phyloP scores from a whole-genome alignment of 2,797 vertebrate species.

The Acridotheres tristis region DNA sequence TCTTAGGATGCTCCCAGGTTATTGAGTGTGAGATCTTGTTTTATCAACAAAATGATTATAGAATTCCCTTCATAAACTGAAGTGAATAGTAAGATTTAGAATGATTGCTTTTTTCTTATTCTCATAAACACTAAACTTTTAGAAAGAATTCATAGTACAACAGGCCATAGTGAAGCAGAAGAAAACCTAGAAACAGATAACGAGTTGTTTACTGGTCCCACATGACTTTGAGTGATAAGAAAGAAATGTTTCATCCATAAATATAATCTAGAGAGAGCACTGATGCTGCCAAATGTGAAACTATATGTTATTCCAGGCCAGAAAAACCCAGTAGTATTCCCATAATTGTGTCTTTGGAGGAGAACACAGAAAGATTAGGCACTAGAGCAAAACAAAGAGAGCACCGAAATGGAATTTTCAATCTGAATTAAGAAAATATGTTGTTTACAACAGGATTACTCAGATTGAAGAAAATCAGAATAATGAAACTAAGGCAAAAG shows the following conservation, averaged over 20 bases:
- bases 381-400: not conserved
- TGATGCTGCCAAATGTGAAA: not conserved
- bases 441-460: not conserved
- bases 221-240: not conserved
- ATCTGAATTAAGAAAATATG: not conserved
- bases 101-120: not conserved
- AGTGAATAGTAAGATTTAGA: not conserved
- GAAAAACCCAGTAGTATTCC: not conserved
- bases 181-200: not conserved
- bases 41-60: not conserved
- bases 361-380: not conserved
- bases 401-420: not conserved
- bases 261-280: not conserved
- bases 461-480: not conserved
- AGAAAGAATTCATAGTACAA: not conserved
- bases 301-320: not conserved
- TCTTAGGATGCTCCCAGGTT: not conserved
- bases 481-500: not conserved
- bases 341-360: not conserved
- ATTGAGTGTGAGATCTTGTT: not conserved
- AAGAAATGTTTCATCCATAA: not conserved
- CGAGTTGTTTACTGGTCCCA: fast-evolving
- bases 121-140: not conserved
- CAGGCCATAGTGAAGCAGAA: not conserved
- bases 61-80: not conserved